Base-by-base conservation (phyloP, 2,888 invertebrate genomes). In the Apodemia hepburni region DNA sequence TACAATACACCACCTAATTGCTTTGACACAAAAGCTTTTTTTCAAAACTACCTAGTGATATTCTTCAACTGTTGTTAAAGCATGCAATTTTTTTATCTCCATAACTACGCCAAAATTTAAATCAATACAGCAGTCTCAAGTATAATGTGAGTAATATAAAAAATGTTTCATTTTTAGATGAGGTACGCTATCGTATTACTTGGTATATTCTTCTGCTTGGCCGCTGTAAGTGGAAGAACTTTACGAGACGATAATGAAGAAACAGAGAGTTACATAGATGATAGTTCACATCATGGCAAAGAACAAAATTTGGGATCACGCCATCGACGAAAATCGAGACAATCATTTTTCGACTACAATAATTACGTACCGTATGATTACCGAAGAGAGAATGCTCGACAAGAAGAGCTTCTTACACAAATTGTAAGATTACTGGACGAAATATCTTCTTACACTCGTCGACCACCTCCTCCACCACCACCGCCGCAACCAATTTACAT, bases 401-500 rank as follows among this genome's bases (percentile, higher is more conserved):
- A 78, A 58, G 80, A 81, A 63, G 83, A 84, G 6, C 62, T 77
- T 0, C 65, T 85, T 5, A 73, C 77, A 0, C 77, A 81, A 63
- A 84, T 89, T 60, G 71, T 78, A 12, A 80, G 73, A 62, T 65
- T 83, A 33, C 72, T 87, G 18, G 84, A 87, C 61, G 88, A 89
- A 58, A 78, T 89, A 63, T 73, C 81, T 1, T 63, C 64, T 12
- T 76, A 78, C 45, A 64, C 85, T 15, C 80, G 69, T 63, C 74
- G 77, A 17, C 77, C 79, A 0, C 77, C 75, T 5, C 75, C 71
- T 12, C 72, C 79, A 2, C 79, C 79, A 0, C 75, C 73, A 1
- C 74, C 77, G n/a, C 82, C 83, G 1, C 84, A 84, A 61, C 82
- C 83, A 3, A 79, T 87, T 62, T 88, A 87, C 70, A 73, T 89